Evolutionary conservation across 2,113 vertebrate genomes (phyloP), one percentile per base, ranked within the genome.

Genomic region (Falco punctatus): DNA sequence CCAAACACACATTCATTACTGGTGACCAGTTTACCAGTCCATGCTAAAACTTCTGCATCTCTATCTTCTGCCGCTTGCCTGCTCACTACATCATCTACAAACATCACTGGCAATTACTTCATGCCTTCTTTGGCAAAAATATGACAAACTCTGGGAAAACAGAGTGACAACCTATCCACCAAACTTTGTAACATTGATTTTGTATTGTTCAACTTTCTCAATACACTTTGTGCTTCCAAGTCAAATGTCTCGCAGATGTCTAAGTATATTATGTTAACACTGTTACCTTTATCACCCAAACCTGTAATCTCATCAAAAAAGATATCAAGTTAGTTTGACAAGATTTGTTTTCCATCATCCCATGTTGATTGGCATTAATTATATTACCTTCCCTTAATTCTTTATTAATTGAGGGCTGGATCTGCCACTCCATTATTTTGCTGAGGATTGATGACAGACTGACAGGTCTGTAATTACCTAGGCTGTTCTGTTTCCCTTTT

Each of bases 361-460:
- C 48, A 3, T 15, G 66, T 73, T 97, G 96, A 96, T 90, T 97
- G 96, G 93, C 96, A 96, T 96, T 96, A 96, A 96, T 96, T 96
- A 86, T 93, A 96, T 97, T 94, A 96, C 93, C 58, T 92, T 80
- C 59, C 90, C 88, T 94, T 96, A 96, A 97, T 97, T 97, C 96
- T 96, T 95, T 93, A 96, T 97, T 97, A 97, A 97, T 96, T 95
- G 95, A 96, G 92, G 95, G 92, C 90, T 81, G 93, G 85, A 96
- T 96, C 96, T 97, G 96, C 96, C 96, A 90, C 90, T 96, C 93
- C 46, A 77, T 95, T 96, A 88, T 88, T 95, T 93, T 90, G 74
- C 69, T 66, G 90, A 88, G 96, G 88, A 92, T 35, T 96, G 96
- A 94, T 94, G 95, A 73, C 94, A 96, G 92, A 86, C 92, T 96